Evolutionary conservation across 2,888 invertebrate genomes (phyloP).

Genomic region (Oithona nana): DNA sequence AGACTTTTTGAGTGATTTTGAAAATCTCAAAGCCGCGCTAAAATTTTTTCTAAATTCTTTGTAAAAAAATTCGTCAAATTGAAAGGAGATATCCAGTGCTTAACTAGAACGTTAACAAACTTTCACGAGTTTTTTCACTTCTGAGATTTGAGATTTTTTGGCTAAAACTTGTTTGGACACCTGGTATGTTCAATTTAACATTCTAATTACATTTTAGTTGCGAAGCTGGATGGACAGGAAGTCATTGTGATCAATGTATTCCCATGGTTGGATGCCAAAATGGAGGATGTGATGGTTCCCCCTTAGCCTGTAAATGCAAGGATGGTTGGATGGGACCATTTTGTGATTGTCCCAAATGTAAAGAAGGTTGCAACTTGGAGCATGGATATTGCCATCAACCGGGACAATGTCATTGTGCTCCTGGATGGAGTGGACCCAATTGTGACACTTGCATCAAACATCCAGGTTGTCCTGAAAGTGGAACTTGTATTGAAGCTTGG

Average conservation of each 20-base stretch:
- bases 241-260: constrained; percentile 1
- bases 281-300: not conserved
- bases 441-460: constrained; percentile 1
- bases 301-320: not conserved
- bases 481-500: not conserved
- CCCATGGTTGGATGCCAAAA: not conserved
- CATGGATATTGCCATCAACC: not conserved
- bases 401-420: not conserved
- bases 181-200: too few relatives aligned
- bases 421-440: constrained; percentile 6
- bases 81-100: too few relatives aligned
- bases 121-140: too few relatives aligned
- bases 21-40: too few relatives aligned
- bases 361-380: not conserved
- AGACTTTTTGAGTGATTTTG: not conserved
- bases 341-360: not conserved
- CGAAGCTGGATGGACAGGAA: constrained; percentile 1
- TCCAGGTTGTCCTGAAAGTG: not conserved
- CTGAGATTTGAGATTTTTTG: too few relatives aligned
- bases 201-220: constrained; percentile 2
- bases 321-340: not conserved
- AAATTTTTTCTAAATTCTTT: too few relatives aligned
- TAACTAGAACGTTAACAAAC: too few relatives aligned
- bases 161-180: too few relatives aligned
- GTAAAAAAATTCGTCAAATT: too few relatives aligned